Base-by-base conservation (phyloP, 2,888 invertebrate genomes). In the Abrostola tripartita region DNA sequence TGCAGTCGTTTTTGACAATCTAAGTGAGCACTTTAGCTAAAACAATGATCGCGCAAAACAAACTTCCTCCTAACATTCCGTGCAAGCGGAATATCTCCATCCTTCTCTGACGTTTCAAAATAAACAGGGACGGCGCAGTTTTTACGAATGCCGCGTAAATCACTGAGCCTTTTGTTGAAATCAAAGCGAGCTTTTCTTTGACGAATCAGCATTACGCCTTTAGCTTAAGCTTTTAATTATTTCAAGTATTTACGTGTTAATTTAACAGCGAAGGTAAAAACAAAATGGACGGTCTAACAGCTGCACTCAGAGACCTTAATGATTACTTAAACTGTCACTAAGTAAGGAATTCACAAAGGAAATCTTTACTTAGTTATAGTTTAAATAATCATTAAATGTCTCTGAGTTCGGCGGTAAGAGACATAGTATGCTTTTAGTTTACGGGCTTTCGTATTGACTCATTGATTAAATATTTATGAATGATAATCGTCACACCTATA, bases 101-200 rank as follows among this genome's bases (percentile, higher is more conserved):
- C 78, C 59, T 58, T 59, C 47, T 78, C 74, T 55, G 52, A 51
- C 59, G 7, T 66, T 52, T 57, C 10, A 58, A 65, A 78, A 67
- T 67, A 71, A 71, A 78, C 59, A 76, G 62, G 52, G 79, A 71
- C 6, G 52, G 66, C 41, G 37, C 51, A 44, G 64, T 64, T 76
- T 77, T 76, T 67, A 78, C 59, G 52, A 61, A 68, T 37, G 49
- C 54, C 24, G 35, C 71, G 74, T 78, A 76, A 78, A 78, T 78
- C 71, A 76, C 62, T 47, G 54, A 24, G 44, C 53, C 70, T 64
- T 78, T 78, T 78, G 78, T 78, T 74, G 44, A 67, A 76, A 76
- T 78, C 78, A 78, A 78, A 78, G 79, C 35, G 62, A 61, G 67
- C 40, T 62, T 68, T 71, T 54, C 74, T 78, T 76, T 78, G 79